Evolutionary conservation across 2,113 vertebrate species (phyloP), one percentile per base, ranked within the genome.

Genomic region (Todiramphus saurophagus): DNA sequence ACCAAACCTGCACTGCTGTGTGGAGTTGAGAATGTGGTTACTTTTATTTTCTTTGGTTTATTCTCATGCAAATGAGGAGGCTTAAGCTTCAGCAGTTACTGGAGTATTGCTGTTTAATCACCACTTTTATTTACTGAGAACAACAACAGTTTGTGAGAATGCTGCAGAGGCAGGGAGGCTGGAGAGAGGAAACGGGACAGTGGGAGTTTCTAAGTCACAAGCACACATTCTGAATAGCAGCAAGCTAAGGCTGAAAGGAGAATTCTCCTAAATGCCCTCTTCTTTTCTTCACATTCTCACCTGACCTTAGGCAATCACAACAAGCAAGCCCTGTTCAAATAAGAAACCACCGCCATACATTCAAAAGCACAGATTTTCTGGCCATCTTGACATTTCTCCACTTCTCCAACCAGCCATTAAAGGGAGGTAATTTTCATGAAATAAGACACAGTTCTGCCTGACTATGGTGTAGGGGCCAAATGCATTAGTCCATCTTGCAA

Each of bases 1-100:
- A 37, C 5, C 17, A 19, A 46, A 9, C 24, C 10, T 43, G 4
- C 13, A 62, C 12, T 35, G 51, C 11, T 64, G 24, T 82, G 25
- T 67, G 74, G 81, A 93, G 83, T 24, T 66, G 25, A 74, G 30
- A 85, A 77, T 77, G 33, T 48, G 51, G 81, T 75, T 87, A 27
- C 20, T 94, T 95, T 27, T 74, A 4, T 64, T 84, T 88, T 88
- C 60, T 20, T 1, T 82, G 21, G 33, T 95, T 80, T 78, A 74
- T 90, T 94, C 37, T 88, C 39, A 94, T 75, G 78, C 18, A 96
- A 90, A 96, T 90, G 24, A 95, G 18, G 25, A 89, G 9, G 39
- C 51, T 91, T 69, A 80, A 81, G 28, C 92, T 93, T 74, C 70
- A 94, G 46, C 53, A 59, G n/a, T 81, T 93, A 41, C 56, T 88